Base-by-base conservation (phyloP, 2,888 invertebrate species). In the Helobdella robusta region DNA sequence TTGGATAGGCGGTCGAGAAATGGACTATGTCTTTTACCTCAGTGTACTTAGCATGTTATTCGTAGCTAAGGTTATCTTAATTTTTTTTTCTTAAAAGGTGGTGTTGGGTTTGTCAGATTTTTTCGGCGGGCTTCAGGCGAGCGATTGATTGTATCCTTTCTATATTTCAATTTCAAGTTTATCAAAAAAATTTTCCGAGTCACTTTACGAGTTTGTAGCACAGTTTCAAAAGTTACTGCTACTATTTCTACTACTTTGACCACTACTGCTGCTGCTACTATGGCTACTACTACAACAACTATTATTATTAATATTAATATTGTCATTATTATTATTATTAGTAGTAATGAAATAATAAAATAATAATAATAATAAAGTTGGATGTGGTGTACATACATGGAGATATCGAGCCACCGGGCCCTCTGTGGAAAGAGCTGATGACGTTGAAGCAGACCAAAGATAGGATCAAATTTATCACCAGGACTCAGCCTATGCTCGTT, bases 21-120 rank as follows among this genome's bases (percentile, higher is more conserved):
- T 77, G 72, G 72, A 73, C 34, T 76, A 74, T 66, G 70, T 74
- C 44, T 75, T 75, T 73, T 77, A 75, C 69, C 68, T 77, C 4
- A 75, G 75, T 64, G 71, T 75, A 15, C 63, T 75, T 3, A 76
- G 76, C 66, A 69, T 74, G 4, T 69, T 77, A 1, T 72, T 72
- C 59, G 72, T 77, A 23, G 66, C 74, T 8, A 72, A 74, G 50
- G 62, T 62, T 4, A 2, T 18, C 25, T 6, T 25, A 8, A 28
- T 8, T 40, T 40, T 40, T n/a, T 40, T 40, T 15, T 40, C 44
- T n/a, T n/a, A n/a, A n/a, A n/a, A n/a, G n/a, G n/a, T n/a, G n/a
- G n/a, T n/a, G n/a, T n/a, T n/a, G n/a, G n/a, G n/a, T n/a, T n/a
- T n/a, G n/a, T n/a, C n/a, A n/a, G n/a, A n/a, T n/a, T n/a, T n/a